A percentile compares a stretch with the other conserved stretches of the same genome.
These are phyloP conservation scores for Ceuthmochares aereus DNA, from an alignment of 2,113 vertebrate species.

Conservation along the genomic window DNA sequence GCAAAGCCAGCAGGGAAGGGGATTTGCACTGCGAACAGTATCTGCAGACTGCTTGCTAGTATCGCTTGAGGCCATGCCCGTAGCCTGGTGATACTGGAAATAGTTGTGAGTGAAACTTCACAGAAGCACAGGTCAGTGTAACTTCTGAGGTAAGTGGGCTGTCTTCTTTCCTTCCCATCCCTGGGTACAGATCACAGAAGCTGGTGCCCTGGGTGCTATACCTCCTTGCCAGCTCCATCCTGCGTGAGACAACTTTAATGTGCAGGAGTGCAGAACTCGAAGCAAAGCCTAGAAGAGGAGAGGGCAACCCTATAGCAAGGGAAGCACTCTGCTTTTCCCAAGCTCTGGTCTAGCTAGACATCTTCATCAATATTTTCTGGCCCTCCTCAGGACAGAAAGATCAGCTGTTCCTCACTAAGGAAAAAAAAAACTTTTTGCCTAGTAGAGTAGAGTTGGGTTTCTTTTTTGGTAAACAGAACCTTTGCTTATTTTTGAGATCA, in stretches of 20 bases:
- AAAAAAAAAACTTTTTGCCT: neutral
- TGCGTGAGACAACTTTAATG: slow-evolving; percentile 4
- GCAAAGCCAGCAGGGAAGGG: slow-evolving; percentile 64
- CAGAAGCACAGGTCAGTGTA: slow-evolving; percentile 69
- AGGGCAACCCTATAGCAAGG: slow-evolving; percentile 27
- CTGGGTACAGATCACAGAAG: slow-evolving; percentile 46
- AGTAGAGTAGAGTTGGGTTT: slow-evolving; percentile 48
- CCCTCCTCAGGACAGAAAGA: slow-evolving; percentile 40
- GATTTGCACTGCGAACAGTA: slow-evolving; percentile 31
- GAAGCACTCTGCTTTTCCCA: slow-evolving; percentile 63
- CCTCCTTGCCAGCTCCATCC: slow-evolving; percentile 61
- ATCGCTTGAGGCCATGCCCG: slow-evolving; percentile 67
- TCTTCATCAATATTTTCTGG: neutral
- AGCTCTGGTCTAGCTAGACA: slow-evolving; percentile 38
- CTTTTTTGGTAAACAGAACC: slow-evolving; percentile 70
- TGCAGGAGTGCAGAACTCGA: slow-evolving; percentile 55
- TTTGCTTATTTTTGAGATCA: slow-evolving; percentile 40
- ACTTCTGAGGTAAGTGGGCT: slow-evolving; percentile 70
- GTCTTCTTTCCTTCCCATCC: slow-evolving; percentile 62
- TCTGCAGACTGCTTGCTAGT: slow-evolving; percentile 66
- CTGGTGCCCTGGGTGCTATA: slow-evolving; percentile 50
- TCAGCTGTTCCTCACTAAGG: neutral
- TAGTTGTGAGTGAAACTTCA: slow-evolving; percentile 68
- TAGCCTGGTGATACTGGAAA: slow-evolving; percentile 72
- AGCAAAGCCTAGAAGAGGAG: slow-evolving; percentile 53